A percentile compares a stretch with the other conserved stretches of the same genome.
These are phyloP conservation scores for Pseudoatta argentina DNA, from an alignment of 1,140 invertebrate genomes.

Conservation along the genomic window DNA sequence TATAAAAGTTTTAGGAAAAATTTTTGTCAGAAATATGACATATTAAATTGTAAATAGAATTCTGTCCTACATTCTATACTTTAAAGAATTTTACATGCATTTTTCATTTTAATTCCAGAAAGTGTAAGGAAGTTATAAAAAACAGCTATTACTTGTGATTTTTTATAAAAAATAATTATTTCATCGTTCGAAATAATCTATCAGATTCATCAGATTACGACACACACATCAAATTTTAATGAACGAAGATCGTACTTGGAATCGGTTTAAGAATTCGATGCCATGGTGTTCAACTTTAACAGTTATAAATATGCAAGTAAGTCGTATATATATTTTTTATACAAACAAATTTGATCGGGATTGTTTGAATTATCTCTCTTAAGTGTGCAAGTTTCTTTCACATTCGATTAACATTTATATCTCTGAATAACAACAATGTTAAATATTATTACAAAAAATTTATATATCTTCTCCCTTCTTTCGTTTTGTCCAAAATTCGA, in stretches of 20 bases:
- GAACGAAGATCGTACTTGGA: not conserved
- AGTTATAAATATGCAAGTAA: constrained; percentile 2
- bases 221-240: not conserved
- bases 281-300: not conserved
- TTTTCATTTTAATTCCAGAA: not conserved
- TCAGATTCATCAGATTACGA: not conserved
- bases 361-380: not conserved
- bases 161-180: not conserved
- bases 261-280: not conserved
- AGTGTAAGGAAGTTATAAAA: not conserved
- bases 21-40: not conserved
- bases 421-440: not conserved
- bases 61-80: not conserved
- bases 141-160: not conserved
- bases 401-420: not conserved
- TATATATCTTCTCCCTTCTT: not conserved
- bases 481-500: constrained; percentile 1
- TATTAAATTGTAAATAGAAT: not conserved
- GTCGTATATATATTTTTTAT: not conserved
- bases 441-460: not conserved
- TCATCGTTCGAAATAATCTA: not conserved
- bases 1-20: too few species aligned
- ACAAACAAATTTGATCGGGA: not conserved
- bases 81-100: not conserved
- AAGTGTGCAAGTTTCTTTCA: not conserved